Evolutionary conservation across 1,140 invertebrate species (phyloP).

Genomic region (Macrosteles quadrilineatus): DNA sequence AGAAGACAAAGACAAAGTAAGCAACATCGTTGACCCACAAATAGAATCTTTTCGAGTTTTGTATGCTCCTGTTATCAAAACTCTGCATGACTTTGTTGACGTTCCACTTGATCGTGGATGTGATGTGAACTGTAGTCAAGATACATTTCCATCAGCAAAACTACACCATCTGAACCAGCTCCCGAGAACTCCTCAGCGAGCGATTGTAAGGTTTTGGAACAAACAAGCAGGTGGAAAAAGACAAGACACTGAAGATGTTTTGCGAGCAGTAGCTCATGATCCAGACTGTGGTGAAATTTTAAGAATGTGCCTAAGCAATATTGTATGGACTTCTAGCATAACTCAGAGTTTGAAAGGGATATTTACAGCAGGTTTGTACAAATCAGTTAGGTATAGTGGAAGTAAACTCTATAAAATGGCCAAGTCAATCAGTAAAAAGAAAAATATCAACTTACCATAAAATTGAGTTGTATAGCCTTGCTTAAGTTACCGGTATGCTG

Average conservation of each 20-base stretch:
- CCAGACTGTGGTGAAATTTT: constrained; percentile 72
- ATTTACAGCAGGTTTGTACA: constrained; percentile 77
- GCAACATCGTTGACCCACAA: constrained; percentile 90
- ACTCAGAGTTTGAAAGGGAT: constrained; percentile 87
- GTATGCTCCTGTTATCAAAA: constrained; percentile 70
- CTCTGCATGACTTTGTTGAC: constrained; percentile 65
- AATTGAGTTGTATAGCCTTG: too few species aligned
- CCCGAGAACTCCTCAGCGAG: constrained; percentile 72
- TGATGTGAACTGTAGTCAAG: constrained; percentile 46
- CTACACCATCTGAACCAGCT: constrained; percentile 86
- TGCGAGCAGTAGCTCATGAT: constrained; percentile 73
- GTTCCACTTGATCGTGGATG: constrained; percentile 55
- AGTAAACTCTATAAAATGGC: constrained; percentile 74
- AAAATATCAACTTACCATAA: neutral
- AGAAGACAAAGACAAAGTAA: constrained; percentile 94
- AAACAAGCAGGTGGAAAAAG: constrained; percentile 56
- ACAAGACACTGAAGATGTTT: constrained; percentile 79
- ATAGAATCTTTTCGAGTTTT: constrained; percentile 73
- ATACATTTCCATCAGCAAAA: constrained; percentile 60
- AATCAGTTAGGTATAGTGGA: constrained; percentile 74
- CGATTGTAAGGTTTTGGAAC: constrained; percentile 67
- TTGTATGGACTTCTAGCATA: constrained; percentile 78
- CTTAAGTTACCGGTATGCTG: too few species aligned
- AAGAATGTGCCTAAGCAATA: constrained; percentile 64
- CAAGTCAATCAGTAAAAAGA: constrained; percentile 31